Percentiles rank a stretch among this genome's conserved stretches.
These are phyloP conservation scores for Tillus elongatus DNA, from an alignment of 2,888 invertebrate species.

Conservation along the genomic window DNA sequence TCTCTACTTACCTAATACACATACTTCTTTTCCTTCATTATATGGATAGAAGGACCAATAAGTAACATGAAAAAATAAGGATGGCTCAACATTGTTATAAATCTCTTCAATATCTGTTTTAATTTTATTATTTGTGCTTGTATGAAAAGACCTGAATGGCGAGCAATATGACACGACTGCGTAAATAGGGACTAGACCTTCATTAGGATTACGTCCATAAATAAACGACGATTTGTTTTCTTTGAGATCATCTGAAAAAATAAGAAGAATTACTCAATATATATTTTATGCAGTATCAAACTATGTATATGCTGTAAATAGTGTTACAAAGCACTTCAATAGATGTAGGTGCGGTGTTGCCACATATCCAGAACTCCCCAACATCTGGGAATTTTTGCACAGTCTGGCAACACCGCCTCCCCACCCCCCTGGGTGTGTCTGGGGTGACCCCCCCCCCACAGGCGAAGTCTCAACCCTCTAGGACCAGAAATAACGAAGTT, in stretches of 20 bases:
- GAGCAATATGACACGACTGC: conserved; percentile 48
- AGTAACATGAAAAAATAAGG: conserved; percentile 49
- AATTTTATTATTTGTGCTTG: conserved; percentile 14
- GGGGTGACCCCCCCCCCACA: no score
- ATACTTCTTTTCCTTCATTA: conserved; percentile 52
- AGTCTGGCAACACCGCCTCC: no score
- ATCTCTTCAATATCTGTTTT: conserved; percentile 16
- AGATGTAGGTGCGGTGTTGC: no score
- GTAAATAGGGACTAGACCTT: conserved; percentile 49
- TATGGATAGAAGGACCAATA: conserved; percentile 66
- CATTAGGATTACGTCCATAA: conserved; percentile 49
- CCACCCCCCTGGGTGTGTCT: no score
- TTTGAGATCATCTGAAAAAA: conserved; percentile 39
- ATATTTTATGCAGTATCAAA: no score
- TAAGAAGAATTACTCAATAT: no score
- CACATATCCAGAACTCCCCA: no score
- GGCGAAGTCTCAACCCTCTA: no score
- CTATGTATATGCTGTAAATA: no score
- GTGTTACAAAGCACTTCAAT: no score
- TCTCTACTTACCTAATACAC: conserved; percentile 41
- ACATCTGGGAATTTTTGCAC: no score
- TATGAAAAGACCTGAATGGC: conserved; percentile 17
- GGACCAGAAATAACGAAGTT: no score
- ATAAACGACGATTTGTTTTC: conserved; percentile 48
- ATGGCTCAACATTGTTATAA: conserved; percentile 13